These are phyloP conservation scores for Leptogaster cylindrica DNA, from an alignment of 2,888 invertebrate species.

Conservation along the genomic window DNA sequence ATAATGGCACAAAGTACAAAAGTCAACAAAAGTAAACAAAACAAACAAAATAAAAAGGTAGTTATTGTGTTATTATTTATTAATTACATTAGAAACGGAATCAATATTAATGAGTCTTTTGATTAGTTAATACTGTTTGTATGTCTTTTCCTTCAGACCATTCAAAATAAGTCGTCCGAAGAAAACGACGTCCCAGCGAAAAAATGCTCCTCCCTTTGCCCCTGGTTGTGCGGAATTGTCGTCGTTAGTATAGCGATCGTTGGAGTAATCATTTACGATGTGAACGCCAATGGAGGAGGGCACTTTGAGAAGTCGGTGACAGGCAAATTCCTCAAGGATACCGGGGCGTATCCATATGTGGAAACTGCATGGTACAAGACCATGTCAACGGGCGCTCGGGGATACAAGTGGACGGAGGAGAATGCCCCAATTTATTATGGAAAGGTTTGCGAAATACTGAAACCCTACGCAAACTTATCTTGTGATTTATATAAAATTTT, in stretches of 20 bases:
- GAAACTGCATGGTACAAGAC: constrained; percentile 69
- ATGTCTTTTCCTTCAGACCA: constrained; percentile 36
- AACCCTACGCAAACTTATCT: constrained; percentile 69
- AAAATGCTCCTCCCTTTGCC: constrained; percentile 64
- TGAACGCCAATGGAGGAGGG: constrained; percentile 69
- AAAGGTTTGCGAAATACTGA: constrained; percentile 57
- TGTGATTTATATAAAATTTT: constrained; percentile 66
- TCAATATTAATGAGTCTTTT: neutral
- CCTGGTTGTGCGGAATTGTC: constrained; percentile 71
- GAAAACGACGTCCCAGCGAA: no score
- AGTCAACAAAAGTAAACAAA: constrained; percentile 60
- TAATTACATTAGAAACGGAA: constrained; percentile 41
- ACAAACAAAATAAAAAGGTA: constrained; percentile 61
- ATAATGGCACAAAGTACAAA: constrained; percentile 60
- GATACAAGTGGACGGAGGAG: constrained; percentile 72
- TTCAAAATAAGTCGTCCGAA: constrained; percentile 42
- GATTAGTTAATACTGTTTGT: no score
- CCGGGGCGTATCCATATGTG: constrained; percentile 70
- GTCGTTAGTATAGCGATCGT: constrained; percentile 68
- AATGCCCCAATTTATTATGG: constrained; percentile 73
- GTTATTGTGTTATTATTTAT: constrained; percentile 9
- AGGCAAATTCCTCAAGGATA: constrained; percentile 69
- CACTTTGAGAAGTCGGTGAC: constrained; percentile 75
- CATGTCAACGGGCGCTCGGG: constrained; percentile 68
- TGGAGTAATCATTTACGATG: constrained; percentile 70